Evolutionary conservation across 2,888 invertebrate species (phyloP), one percentile per base, ranked within the genome.

Genomic region (Rhingia rostrata): DNA sequence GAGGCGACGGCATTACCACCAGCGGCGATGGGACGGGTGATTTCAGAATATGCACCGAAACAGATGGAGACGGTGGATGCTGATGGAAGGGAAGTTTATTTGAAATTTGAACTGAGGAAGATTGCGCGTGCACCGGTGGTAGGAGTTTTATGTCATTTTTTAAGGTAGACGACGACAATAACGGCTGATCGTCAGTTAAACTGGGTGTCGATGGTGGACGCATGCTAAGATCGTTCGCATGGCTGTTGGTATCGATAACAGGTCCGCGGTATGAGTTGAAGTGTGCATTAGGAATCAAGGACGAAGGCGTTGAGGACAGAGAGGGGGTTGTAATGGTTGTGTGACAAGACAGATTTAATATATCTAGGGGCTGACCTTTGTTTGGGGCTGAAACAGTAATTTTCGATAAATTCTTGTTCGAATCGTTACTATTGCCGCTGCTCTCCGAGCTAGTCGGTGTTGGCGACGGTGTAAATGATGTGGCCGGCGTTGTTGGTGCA

Each of bases 1-100:
- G 93, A n/a, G 93, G 93, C 5, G 95, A 95, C 4, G 95, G 94
- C 60, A 94, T 94, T 49, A 93, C 92, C 47, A 94, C 92, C 53
- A 95, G 92, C 0, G 95, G 94, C 56, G 95, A 94, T 0, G 95
- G 95, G 10, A 95, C 95, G 3, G 95, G 95, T 70, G 95, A 95
- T 89, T 96, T 95, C 51, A 96, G 95, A 84, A 96, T 94, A 89
- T 95, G 95, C 87, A 96, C 93, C 73, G 95, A 95, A 54, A 95
- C 93, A 4, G 95, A 94, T 5, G 95, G 95, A 75, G 87, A 84
- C 32, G 86, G 51, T 10, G 79, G 79, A 70, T 66, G 86, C 56
- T 84, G 83, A 56, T 54, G 75, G 70, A 80, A 84, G 33, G 74
- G 49, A 37, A 84, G 69, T 49, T 84, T 84, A 30, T 70, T 84